These are phyloP conservation scores for Tolypeutes matacus DNA, from an alignment of 2,797 vertebrate genomes.

Conservation along the genomic window DNA sequence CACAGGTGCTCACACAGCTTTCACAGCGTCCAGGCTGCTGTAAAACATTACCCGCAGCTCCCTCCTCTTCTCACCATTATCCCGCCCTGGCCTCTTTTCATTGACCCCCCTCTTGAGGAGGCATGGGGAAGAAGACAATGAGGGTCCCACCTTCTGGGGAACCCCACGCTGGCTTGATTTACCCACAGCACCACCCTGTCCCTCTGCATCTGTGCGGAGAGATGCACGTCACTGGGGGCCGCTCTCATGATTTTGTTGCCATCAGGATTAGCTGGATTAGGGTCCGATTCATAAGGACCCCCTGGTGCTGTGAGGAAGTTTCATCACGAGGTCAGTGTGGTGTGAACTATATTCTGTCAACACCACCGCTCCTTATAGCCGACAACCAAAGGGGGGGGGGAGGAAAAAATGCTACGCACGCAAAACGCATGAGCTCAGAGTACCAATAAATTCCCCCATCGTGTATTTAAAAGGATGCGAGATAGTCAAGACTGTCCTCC, in stretches of 20 bases:
- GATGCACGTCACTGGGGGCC: conserved; percentile 87
- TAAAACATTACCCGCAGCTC: conserved; percentile 92
- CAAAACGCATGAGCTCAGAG: conserved; percentile 80
- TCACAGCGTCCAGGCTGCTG: conserved; percentile 89
- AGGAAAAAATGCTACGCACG: conserved; percentile 69
- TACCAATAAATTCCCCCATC: conserved; percentile 72
- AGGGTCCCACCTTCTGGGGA: conserved; percentile 78
- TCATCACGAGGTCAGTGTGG: conserved; percentile 92
- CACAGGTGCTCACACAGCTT: conserved; percentile 73
- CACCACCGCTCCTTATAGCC: conserved; percentile 85
- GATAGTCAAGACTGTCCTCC: conserved; percentile 42
- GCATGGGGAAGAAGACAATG: conserved; percentile 85
- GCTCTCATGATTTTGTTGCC: conserved; percentile 91
- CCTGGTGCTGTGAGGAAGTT: conserved; percentile 94
- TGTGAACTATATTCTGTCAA: conserved; percentile 90
- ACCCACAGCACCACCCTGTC: conserved; percentile 78
- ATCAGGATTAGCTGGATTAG: conserved; percentile 99
- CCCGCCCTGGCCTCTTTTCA: conserved; percentile 87
- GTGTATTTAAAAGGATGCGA: conserved; percentile 62
- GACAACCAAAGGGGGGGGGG: conserved; percentile 77
- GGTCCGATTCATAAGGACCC: conserved; percentile 93
- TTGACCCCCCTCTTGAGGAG: conserved; percentile 90
- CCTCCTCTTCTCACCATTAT: conserved; percentile 89
- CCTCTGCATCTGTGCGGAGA: conserved; percentile 85
- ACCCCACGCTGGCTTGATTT: conserved; percentile 79